Conservation (phyloP, 1,140 invertebrate genomes). For the Bombus pyrosoma region DNA sequence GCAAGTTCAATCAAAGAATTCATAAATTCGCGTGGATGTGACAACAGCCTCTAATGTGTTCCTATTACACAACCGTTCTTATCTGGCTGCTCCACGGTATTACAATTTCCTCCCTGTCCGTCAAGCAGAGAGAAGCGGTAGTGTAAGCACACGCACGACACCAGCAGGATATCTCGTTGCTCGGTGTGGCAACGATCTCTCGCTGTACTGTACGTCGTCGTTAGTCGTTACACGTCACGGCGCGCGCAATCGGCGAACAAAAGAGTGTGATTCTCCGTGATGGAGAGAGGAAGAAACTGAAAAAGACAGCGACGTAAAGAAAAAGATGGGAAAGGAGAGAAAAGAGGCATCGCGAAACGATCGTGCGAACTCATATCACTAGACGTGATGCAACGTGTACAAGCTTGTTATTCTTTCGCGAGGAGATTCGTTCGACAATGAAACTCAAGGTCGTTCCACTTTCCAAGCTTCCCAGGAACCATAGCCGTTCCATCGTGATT, state of each 20-base stretch:
- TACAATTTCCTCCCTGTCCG: constrained; percentile 18
- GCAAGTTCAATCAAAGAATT: background rate
- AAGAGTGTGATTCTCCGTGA: constrained; percentile 37
- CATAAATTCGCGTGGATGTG: constrained; percentile 16
- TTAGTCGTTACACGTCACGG: constrained; percentile 16
- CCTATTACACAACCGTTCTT: constrained; percentile 5
- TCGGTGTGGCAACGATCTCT: constrained; percentile 19
- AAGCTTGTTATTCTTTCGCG: constrained; percentile 8
- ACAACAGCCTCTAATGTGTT: background rate
- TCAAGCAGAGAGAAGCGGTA: constrained; percentile 2
- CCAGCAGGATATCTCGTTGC: constrained; percentile 12
- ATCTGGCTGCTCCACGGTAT: background rate
- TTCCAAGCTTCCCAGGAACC: constrained; percentile 72
- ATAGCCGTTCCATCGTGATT: constrained; percentile 39
- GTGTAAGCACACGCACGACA: background rate
- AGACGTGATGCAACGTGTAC: constrained; percentile 46
- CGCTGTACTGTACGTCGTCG: background rate
- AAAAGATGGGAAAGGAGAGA: constrained; percentile 4
- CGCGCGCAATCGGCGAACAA: constrained; percentile 36
- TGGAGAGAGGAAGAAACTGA: background rate
- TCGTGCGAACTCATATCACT: constrained; percentile 49
- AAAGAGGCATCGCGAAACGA: constrained; percentile 8
- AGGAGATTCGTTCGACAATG: constrained; percentile 55
- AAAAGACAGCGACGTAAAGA: background rate
- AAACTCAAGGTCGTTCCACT: constrained; percentile 78